These are phyloP conservation scores for Apis florea DNA, from an alignment of 1,140 invertebrate genomes.

Conservation along the genomic window DNA sequence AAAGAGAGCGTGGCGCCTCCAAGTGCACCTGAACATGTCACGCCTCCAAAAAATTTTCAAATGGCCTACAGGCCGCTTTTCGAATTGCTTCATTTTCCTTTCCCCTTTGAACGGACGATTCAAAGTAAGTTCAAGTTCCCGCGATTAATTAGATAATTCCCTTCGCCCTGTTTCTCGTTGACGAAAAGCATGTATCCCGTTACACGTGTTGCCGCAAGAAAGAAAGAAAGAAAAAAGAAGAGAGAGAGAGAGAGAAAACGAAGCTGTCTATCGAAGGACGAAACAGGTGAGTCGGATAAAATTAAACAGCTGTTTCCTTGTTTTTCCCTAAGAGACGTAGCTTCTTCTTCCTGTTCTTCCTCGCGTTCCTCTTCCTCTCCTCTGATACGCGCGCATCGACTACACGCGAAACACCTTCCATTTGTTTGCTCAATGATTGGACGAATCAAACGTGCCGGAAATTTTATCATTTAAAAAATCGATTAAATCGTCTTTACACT, in stretches of 20 bases:
- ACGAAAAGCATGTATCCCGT: conserved; percentile 39
- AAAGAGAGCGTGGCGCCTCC: not conserved
- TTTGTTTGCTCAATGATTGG: not conserved
- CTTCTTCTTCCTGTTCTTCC: not conserved
- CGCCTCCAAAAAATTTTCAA: not conserved
- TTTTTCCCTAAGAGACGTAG: conserved; percentile 47
- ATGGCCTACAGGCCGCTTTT: not conserved
- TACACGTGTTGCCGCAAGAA: not conserved
- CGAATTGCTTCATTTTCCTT: no score
- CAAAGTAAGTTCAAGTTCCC: not conserved
- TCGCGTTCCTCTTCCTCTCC: not conserved
- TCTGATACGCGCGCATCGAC: not conserved
- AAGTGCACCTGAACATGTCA: conserved; percentile 2
- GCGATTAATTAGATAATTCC: conserved; percentile 12
- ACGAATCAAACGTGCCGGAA: not conserved
- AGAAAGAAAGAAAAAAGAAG: conserved; percentile 20
- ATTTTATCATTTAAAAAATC: not conserved
- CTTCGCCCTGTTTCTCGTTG: conserved; percentile 31
- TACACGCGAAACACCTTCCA: no score
- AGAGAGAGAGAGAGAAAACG: conserved; percentile 38
- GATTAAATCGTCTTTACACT: not conserved
- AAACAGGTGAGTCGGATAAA: conserved; percentile 69
- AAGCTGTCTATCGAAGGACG: conserved; percentile 57
- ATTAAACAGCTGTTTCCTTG: conserved; percentile 70
- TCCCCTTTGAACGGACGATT: no score